Evolutionary conservation across 2,113 vertebrate genomes (phyloP).

Genomic region (Colistium nudipinnis): DNA sequence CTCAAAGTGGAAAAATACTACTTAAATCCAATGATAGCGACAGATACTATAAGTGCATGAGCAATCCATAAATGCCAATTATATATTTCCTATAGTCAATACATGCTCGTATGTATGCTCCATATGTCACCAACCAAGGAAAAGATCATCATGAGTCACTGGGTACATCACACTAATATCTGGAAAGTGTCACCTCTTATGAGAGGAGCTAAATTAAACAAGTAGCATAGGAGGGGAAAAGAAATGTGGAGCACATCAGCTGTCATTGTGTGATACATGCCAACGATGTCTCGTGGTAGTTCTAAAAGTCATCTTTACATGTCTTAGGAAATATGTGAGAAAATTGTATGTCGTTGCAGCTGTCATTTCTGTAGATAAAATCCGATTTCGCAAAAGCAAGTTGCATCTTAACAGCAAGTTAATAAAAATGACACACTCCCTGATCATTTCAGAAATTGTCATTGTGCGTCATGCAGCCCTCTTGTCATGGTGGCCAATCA

Average conservation of each 20-base stretch:
- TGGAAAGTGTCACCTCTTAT: slow-evolving; percentile 29
- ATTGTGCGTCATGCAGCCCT: slow-evolving; percentile 5
- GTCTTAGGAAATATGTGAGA: slow-evolving; percentile 18
- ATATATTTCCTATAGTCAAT: not conserved
- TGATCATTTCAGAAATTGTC: slow-evolving; percentile 4
- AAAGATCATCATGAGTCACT: slow-evolving; percentile 17
- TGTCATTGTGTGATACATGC: slow-evolving; percentile 46
- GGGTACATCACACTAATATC: slow-evolving; percentile 33
- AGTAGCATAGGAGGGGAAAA: slow-evolving; percentile 5
- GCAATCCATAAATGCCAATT: not conserved
- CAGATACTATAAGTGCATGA: not conserved
- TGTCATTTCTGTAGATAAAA: slow-evolving; percentile 21
- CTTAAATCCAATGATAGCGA: not conserved
- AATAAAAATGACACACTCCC: not conserved
- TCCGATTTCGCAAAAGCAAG: slow-evolving; percentile 5
- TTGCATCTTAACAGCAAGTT: not conserved
- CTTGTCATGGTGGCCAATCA: slow-evolving; percentile 17
- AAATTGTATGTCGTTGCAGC: not conserved
- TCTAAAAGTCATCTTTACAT: slow-evolving; percentile 34
- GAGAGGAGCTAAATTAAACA: slow-evolving; percentile 40
- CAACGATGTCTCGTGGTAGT: not conserved
- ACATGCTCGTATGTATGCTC: slow-evolving; percentile 1
- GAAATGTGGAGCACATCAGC: slow-evolving; percentile 30
- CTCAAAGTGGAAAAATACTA: slow-evolving; percentile 9
- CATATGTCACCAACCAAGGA: slow-evolving; percentile 19